These are phyloP conservation scores for Glomeris maerens DNA, from an alignment of 1,140 invertebrate species.

Conservation along the genomic window DNA sequence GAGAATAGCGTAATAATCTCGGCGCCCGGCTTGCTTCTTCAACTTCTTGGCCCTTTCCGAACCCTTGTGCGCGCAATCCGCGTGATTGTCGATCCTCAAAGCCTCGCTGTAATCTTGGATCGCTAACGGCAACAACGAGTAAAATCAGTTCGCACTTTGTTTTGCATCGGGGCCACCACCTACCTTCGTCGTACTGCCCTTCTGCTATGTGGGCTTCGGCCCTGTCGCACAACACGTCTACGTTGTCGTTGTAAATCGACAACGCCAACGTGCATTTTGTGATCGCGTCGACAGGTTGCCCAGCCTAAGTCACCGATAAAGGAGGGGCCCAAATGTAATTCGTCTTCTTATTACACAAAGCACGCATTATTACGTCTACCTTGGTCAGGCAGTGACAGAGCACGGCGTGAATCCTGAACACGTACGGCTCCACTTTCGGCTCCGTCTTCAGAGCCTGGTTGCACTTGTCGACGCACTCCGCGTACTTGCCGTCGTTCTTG, in stretches of 20 bases:
- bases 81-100: slow-evolving; percentile 63
- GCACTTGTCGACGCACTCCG: slow-evolving; percentile 58
- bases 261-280: slow-evolving; percentile 65
- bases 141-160: neutral
- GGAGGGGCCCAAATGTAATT: slow-evolving; percentile 26
- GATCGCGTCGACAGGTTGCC: slow-evolving; percentile 44
- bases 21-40: slow-evolving; percentile 79
- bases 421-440: slow-evolving; percentile 49
- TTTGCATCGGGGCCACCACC: neutral
- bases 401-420: slow-evolving; percentile 48
- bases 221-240: slow-evolving; percentile 69
- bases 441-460: slow-evolving; percentile 52
- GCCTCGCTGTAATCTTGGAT: slow-evolving; percentile 75
- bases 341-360: no score
- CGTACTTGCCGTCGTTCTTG: slow-evolving; percentile 51
- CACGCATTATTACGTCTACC: no score
- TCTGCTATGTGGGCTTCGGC: slow-evolving; percentile 80
- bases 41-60: slow-evolving; percentile 77
- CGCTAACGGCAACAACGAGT: slow-evolving; percentile 42
- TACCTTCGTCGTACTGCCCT: slow-evolving; percentile 87
- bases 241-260: slow-evolving; percentile 56
- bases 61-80: slow-evolving; percentile 74
- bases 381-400: slow-evolving; percentile 33
- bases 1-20: slow-evolving; percentile 98
- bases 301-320: slow-evolving; percentile 36